Base-by-base conservation (phyloP, 2,888 invertebrate genomes). In the Caenorhabditis sp. region DNA sequence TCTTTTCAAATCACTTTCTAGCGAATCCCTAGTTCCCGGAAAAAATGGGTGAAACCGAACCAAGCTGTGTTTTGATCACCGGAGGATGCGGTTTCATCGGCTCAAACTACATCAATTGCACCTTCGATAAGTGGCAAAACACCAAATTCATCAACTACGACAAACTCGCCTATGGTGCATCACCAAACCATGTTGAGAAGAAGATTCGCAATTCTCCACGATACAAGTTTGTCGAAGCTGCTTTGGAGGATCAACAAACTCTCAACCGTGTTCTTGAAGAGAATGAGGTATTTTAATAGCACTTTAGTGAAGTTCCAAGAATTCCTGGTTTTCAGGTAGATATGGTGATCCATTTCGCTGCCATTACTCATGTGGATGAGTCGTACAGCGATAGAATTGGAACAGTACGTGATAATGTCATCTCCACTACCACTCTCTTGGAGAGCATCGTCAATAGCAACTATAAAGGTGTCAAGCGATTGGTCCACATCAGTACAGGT, bases 71-170 rank as follows among this genome's bases (percentile, higher is more conserved):
- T 71, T 74, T 87, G 67, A 78, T 87, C 59, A 87, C 87, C 53
- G 87, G 87, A 36, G 87, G 87, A 27, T 87, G 85, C 73, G 87
- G 87, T 50, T 87, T 87, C 70, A 87, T 87, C 64, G 87, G 86
- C 43, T 87, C 87, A 38, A 87, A 87, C 70, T 87, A 85, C 72
- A 84, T 87, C 67, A 87, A 87, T 67, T 82, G 77, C 69, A 80
- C 83, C 50, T 83, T 73, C 70, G 73, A 80, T 58, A 78, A 80
- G 74, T 87, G 87, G 87, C 70, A 73, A 53, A 72, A 74, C 52
- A 75, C 83, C 63, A 86, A 84, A 64, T 73, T 86, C 56, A 67
- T 86, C 49, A 86, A 86, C 72, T 79, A 84, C 59, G 86, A 86
- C 71, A 87, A 87, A 58, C 65, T 86, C 56, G 83, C 84, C 8